Base-by-base conservation (phyloP, 2,888 invertebrate species). In the Sepiola atlantica region DNA sequence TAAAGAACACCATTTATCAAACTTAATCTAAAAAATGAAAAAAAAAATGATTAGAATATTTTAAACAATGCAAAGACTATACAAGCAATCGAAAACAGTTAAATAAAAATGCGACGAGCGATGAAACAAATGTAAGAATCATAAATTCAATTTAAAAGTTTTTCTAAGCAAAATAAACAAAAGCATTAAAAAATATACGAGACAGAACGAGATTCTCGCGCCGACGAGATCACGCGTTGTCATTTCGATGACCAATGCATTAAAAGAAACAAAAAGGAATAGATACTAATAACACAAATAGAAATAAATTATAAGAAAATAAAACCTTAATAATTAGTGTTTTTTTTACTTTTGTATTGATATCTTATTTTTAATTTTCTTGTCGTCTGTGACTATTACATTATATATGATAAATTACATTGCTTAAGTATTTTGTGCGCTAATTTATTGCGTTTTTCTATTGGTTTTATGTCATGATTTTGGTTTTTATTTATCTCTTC, bases 381-480 rank as follows among this genome's bases (percentile, higher is more conserved):
- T 32, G 77, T 14, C 4, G 77, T 14, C n/a, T 4, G 18, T 12
- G n/a, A 61, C 61, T 61, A 61, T 77, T 18, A 77, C 77, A 77
- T 77, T 77, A 77, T 77, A n/a, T 77, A n/a, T 77, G 77, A 77
- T 77, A 77, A 77, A 77, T 77, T n/a, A 32, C 77, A 77, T 77
- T 18, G 77, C 77, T 77, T 77, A 77, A 77, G 77, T 32, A 77
- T 32, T 77, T n/a, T 77, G 61, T 61, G 61, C 24, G 61, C 61
- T 61, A 77, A 32, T 77, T 32, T 77, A 77, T 77, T n/a, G n/a
- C 32, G 16, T 77, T 77, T n/a, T 77, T 77, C 8, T 77, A 57
- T 57, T 57, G 57, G 57, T 57, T 24, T 77, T 16, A 14, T 32
- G 20, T 77, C 77, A n/a, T n/a, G 77, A 77, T n/a, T 12, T 61